phyloP scores from a whole-genome alignment of 2,888 invertebrate genomes.

The Drosophila merina region DNA sequence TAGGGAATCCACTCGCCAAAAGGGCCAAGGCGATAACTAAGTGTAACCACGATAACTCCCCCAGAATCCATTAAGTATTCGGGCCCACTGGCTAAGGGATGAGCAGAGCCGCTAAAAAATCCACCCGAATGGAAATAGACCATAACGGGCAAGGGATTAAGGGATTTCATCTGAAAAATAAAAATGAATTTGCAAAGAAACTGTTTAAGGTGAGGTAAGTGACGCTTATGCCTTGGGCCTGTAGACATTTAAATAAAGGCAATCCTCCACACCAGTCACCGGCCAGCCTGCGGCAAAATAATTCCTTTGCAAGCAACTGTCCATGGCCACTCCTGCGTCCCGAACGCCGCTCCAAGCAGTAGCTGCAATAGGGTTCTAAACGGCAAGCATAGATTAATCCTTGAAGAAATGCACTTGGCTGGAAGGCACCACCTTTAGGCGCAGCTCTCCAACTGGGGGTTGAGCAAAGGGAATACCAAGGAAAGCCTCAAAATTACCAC shows the following conservation, averaged over 20 bases:
- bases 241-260: slow-evolving; percentile 85
- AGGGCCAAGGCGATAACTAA: slow-evolving; percentile 82
- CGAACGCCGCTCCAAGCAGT: slow-evolving; percentile 64
- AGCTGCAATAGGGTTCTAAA: slow-evolving; percentile 76
- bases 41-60: slow-evolving; percentile 82
- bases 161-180: no score
- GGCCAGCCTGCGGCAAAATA: slow-evolving; percentile 67
- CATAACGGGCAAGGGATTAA: slow-evolving; percentile 82
- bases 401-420: no score
- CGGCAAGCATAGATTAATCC: neutral
- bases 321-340: slow-evolving; percentile 79
- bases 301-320: slow-evolving; percentile 84
- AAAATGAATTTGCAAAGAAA: no score
- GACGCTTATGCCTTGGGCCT: slow-evolving; percentile 72
- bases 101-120: slow-evolving; percentile 83
- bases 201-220: neutral
- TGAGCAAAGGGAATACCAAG: slow-evolving; percentile 82
- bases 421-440: slow-evolving; percentile 70
- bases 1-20: slow-evolving; percentile 56
- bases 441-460: slow-evolving; percentile 79
- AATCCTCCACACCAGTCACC: slow-evolving; percentile 84
- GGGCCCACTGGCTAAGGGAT: slow-evolving; percentile 82
- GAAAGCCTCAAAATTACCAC: slow-evolving; percentile 79
- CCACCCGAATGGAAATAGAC: slow-evolving; percentile 85
- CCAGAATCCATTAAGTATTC: slow-evolving; percentile 84